A percentile compares a stretch with the other conserved stretches of the same genome.
Conservation (phyloP, 2,888 invertebrate species). For the Aplocera efformata region DNA sequence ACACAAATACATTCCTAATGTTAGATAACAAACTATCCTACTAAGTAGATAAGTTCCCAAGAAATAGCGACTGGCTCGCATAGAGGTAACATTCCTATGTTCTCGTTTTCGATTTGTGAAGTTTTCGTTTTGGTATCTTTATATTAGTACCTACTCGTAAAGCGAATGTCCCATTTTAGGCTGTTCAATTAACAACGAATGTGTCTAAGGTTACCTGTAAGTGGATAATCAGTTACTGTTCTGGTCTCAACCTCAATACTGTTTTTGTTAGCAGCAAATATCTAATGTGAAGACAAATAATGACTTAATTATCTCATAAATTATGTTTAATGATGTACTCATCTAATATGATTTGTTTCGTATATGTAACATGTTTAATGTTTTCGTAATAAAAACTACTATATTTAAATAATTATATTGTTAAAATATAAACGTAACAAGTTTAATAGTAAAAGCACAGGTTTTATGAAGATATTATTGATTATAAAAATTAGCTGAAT, state of each 20-base stretch:
- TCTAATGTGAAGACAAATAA: neutral
- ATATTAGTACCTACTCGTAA: conserved; percentile 23
- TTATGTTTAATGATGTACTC: conserved; percentile 10
- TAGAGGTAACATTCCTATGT: conserved; percentile 31
- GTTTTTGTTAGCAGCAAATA: neutral
- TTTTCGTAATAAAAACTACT: conserved; percentile 17
- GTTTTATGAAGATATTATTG: conserved; percentile 56
- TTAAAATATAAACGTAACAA: conserved; percentile 47
- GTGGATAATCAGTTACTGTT: conserved; percentile 30
- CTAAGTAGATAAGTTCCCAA: conserved; percentile 50
- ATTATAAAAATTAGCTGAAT: conserved; percentile 44
- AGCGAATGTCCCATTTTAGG: conserved; percentile 58
- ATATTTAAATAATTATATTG: conserved; percentile 20
- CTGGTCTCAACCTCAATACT: conserved; percentile 13
- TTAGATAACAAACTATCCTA: conserved; percentile 42
- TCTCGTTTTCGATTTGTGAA: conserved; percentile 13
- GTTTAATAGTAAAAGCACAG: conserved; percentile 66
- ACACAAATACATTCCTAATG: conserved; percentile 36
- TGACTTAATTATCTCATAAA: neutral
- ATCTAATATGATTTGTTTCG: conserved; percentile 31
- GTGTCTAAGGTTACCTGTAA: conserved; percentile 37
- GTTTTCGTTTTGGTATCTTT: conserved; percentile 23
- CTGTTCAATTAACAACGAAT: conserved; percentile 76
- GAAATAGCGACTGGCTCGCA: conserved; percentile 59
- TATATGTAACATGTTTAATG: conserved; percentile 35